Conservation (phyloP, 37 sponge, comb jelly and placozoan species). For the Diacarnus erythraeanus region DNA sequence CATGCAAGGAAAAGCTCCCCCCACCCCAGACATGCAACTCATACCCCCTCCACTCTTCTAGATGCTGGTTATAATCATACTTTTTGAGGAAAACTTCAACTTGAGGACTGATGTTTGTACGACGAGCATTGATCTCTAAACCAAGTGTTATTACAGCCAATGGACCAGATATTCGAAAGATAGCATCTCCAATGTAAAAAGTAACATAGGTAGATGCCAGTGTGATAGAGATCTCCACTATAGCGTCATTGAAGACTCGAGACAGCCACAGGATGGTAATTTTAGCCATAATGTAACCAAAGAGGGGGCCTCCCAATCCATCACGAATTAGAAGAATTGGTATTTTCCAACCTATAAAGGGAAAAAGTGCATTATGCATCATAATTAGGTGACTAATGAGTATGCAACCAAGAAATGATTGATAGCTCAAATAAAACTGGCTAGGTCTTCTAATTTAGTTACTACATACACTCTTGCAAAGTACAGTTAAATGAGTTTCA, state of each 20-base stretch:
- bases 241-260: conserved; percentile 89
- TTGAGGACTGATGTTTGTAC: conserved; percentile 89
- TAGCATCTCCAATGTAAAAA: conserved; percentile 85
- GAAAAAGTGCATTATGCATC: background rate
- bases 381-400: too few species aligned
- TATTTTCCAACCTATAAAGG: conserved; percentile 43
- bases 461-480: too few species aligned
- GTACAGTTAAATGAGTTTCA: too few species aligned
- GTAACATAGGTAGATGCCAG: conserved; percentile 91
- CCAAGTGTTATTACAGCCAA: conserved; percentile 87
- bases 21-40: too few species aligned
- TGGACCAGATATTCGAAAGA: conserved; percentile 84
- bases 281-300: conserved; percentile 87
- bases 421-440: too few species aligned
- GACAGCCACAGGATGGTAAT: conserved; percentile 84
- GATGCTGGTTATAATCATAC: too few species aligned
- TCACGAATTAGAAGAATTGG: conserved; percentile 60
- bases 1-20: too few species aligned
- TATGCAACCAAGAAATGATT: too few species aligned
- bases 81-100: conserved; percentile 92
- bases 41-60: too few species aligned
- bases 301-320: conserved; percentile 75
- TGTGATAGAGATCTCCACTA: conserved; percentile 92
- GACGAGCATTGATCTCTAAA: conserved; percentile 78
- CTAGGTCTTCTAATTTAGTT: too few species aligned